phyloP scores from a whole-genome alignment of 2,113 vertebrate genomes.

The Pipa parva region DNA sequence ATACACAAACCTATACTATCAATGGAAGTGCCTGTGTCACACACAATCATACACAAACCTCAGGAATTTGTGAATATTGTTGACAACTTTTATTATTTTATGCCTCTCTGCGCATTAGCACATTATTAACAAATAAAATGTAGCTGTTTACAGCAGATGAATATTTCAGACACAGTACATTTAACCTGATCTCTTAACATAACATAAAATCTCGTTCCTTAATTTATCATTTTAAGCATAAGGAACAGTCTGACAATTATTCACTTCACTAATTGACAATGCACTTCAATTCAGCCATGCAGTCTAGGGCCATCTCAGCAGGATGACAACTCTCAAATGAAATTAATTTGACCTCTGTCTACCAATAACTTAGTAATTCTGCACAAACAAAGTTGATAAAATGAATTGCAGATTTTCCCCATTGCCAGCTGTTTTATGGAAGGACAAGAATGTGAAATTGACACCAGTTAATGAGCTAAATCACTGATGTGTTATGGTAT shows the following conservation, averaged over 20 bases:
- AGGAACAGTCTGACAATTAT: conserved; percentile 30
- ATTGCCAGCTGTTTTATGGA: background rate
- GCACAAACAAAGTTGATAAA: conserved; percentile 11
- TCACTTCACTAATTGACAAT: conserved; percentile 27
- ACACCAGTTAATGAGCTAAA: background rate
- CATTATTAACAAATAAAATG: background rate
- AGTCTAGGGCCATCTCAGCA: conserved; percentile 27
- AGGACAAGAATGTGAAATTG: background rate
- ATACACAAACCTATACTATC: too few species aligned
- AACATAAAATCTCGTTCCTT: background rate
- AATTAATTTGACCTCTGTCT: conserved; percentile 39
- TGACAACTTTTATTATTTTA: too few species aligned
- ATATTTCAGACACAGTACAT: too few species aligned
- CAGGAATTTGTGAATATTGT: too few species aligned
- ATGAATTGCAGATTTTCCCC: background rate
- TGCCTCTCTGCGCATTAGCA: too few species aligned
- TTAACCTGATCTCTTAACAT: background rate
- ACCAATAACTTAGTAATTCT: conserved; percentile 25
- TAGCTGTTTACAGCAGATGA: background rate
- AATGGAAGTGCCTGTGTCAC: too few species aligned
- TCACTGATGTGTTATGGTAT: background rate
- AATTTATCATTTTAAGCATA: background rate
- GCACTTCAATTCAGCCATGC: conserved; percentile 25
- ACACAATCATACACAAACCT: too few species aligned
- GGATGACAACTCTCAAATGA: conserved; percentile 41